Evolutionary conservation across 1,140 invertebrate genomes (phyloP).

Genomic region (Heliconius hewitsoni): DNA sequence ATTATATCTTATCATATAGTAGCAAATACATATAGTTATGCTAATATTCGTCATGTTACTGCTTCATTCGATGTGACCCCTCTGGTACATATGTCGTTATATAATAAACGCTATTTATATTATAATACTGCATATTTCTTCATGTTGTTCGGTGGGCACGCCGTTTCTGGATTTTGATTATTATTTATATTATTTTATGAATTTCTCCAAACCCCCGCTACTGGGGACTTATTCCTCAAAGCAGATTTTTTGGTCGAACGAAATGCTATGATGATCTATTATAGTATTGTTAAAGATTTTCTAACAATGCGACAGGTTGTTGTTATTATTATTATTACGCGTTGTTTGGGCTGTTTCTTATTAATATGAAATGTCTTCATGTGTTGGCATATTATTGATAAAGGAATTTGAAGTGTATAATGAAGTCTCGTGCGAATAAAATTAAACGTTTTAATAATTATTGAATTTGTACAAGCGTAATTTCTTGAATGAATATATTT

Average conservation of each 20-base stretch:
- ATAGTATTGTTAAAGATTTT: too few species aligned
- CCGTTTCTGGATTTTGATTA: too few species aligned
- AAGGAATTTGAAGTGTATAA: not conserved
- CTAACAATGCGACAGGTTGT: too few species aligned
- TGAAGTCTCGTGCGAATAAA: not conserved
- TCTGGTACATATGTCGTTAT: not conserved
- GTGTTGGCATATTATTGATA: conserved; percentile 3
- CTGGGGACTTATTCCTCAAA: too few species aligned
- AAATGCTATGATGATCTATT: too few species aligned
- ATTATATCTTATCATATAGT: not conserved
- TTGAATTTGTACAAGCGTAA: not conserved
- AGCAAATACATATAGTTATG: not conserved
- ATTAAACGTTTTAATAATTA: not conserved
- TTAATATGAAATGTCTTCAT: not conserved
- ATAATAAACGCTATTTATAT: not conserved
- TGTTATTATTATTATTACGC: too few species aligned
- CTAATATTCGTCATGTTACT: not conserved
- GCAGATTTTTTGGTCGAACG: too few species aligned
- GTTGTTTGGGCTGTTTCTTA: not conserved
- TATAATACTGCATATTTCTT: not conserved
- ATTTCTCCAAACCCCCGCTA: too few species aligned
- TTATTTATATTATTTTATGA: too few species aligned
- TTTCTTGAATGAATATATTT: not conserved
- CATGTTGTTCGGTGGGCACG: too few species aligned
- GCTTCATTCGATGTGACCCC: not conserved